Evolutionary conservation across 2,888 invertebrate species (phyloP).

Genomic region (Rotaria socialis): DNA sequence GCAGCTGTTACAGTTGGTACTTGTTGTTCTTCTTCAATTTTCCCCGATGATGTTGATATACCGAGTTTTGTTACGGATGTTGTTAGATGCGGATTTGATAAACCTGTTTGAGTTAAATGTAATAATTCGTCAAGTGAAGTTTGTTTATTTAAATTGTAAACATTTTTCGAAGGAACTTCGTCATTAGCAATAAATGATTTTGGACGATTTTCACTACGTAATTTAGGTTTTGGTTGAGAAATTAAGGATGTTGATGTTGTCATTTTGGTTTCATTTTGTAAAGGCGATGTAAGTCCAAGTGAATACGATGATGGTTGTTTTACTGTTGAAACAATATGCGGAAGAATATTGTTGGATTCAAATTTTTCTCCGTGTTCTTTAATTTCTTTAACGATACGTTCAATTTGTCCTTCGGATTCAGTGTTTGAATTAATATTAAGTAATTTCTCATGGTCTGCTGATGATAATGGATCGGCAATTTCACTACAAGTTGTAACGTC

Average conservation of each 20-base stretch:
- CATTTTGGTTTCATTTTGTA: neutral
- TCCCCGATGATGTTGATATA: constrained; percentile 6
- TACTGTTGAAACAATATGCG: neutral
- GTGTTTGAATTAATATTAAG: too few relatives aligned
- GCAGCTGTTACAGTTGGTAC: neutral
- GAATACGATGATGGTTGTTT: constrained; percentile 2
- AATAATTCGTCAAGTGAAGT: constrained; percentile 11
- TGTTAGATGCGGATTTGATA: constrained; percentile 11
- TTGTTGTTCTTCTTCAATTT: constrained; percentile 25
- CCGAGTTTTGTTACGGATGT: constrained; percentile 10
- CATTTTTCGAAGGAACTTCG: neutral
- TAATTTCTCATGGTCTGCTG: neutral
- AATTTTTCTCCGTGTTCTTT: constrained; percentile 26
- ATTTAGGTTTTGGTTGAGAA: neutral
- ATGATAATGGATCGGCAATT: neutral
- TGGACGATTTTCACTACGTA: constrained; percentile 32
- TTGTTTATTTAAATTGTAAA: constrained; percentile 4
- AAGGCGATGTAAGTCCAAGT: neutral
- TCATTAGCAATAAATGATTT: constrained; percentile 28
- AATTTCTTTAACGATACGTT: constrained; percentile 21
- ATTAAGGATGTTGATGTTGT: neutral
- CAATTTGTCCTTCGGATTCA: neutral
- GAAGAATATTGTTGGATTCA: neutral
- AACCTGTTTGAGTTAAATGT: constrained; percentile 33
- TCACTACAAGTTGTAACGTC: neutral